Evolutionary conservation across 2,888 invertebrate genomes (phyloP).

Genomic region (Trilocha varians): DNA sequence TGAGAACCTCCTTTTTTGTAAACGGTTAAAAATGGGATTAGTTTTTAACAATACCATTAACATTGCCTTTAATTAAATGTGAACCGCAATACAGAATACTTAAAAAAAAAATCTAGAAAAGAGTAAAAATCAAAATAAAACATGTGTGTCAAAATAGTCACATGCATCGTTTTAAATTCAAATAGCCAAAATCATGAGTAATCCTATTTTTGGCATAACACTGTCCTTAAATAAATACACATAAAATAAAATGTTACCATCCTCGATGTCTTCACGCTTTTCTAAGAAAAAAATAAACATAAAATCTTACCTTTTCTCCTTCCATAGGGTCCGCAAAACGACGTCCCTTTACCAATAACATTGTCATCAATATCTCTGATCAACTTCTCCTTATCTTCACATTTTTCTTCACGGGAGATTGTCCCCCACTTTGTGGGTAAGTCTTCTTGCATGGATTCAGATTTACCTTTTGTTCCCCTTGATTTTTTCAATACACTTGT

Average conservation of each 20-base stretch:
- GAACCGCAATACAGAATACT: too few species aligned
- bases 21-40: too few species aligned
- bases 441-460: slow-evolving; percentile 70
- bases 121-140: too few species aligned
- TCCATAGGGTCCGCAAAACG: slow-evolving; percentile 88
- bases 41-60: too few species aligned
- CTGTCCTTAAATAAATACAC: neutral
- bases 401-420: slow-evolving; percentile 58
- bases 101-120: too few species aligned
- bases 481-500: slow-evolving; percentile 69
- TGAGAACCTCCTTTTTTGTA: too few species aligned
- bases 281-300: neutral
- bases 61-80: too few species aligned
- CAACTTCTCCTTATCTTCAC: slow-evolving; percentile 80
- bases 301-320: slow-evolving; percentile 80
- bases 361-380: slow-evolving; percentile 86
- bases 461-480: slow-evolving; percentile 64
- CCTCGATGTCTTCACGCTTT: neutral
- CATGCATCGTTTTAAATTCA: too few species aligned
- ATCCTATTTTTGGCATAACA: neutral
- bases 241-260: neutral
- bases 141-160: too few species aligned
- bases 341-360: slow-evolving; percentile 84
- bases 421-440: slow-evolving; percentile 54
- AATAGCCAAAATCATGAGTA: neutral